These are phyloP conservation scores for Drosophila gaucha DNA, from an alignment of 2,888 invertebrate species.

Conservation along the genomic window DNA sequence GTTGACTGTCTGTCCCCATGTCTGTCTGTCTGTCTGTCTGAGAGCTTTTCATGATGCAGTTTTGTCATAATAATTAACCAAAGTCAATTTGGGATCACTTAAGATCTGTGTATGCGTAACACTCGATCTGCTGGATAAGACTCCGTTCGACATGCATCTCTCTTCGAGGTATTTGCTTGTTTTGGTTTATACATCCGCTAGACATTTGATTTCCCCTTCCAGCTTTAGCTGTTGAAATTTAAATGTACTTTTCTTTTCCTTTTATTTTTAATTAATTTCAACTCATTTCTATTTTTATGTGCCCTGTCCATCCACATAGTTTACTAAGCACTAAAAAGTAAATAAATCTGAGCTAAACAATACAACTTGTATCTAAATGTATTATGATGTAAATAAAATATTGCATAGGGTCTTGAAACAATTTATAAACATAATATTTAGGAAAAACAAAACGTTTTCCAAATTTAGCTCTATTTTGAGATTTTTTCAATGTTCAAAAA, in stretches of 20 bases:
- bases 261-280: constrained; percentile 25
- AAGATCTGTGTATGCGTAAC: constrained; percentile 16
- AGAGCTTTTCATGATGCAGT: constrained; percentile 39
- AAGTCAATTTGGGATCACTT: constrained; percentile 47
- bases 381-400: neutral
- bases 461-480: neutral
- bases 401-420: neutral
- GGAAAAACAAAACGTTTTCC: neutral
- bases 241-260: constrained; percentile 23
- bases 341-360: constrained; percentile 1
- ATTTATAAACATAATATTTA: neutral
- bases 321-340: neutral
- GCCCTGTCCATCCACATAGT: neutral
- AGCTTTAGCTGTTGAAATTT: constrained; percentile 23
- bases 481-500: too few relatives aligned
- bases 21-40: constrained; percentile 1
- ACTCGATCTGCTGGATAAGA: constrained; percentile 1
- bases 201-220: constrained; percentile 16
- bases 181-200: constrained; percentile 47
- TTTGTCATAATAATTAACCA: constrained; percentile 45
- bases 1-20: constrained; percentile 16
- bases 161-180: constrained; percentile 17
- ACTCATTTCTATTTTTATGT: neutral
- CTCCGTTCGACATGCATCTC: constrained; percentile 2
- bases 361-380: neutral